phyloP scores from a whole-genome alignment of 2,888 invertebrate species.

The Suillia variegata region DNA sequence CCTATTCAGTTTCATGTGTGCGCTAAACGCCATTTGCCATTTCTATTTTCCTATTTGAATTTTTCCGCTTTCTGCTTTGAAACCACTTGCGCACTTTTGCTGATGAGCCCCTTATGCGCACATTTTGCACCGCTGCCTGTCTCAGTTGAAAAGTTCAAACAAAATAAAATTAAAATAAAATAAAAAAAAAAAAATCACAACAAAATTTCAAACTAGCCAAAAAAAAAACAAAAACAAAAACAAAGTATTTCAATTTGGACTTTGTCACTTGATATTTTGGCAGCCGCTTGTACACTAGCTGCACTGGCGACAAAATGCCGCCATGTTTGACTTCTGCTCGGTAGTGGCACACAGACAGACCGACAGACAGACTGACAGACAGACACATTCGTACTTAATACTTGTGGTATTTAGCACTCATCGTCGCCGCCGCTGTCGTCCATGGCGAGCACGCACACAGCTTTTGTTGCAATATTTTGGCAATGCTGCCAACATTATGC shows the following conservation, averaged over 20 bases:
- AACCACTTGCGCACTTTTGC: neutral
- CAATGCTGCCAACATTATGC: neutral
- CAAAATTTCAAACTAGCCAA: no score
- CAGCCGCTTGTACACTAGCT: neutral
- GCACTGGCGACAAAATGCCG: slow-evolving; percentile 6
- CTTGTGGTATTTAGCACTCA: slow-evolving; percentile 3
- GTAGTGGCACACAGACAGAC: neutral
- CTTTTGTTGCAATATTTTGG: neutral
- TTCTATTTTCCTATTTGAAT: no score
- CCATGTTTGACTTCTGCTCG: slow-evolving; percentile 1
- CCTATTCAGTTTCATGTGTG: neutral
- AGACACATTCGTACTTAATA: no score
- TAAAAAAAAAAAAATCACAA: no score
- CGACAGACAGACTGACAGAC: neutral
- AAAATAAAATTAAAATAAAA: neutral
- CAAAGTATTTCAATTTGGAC: slow-evolving; percentile 1
- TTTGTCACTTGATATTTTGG: slow-evolving; percentile 4
- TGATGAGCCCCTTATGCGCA: neutral
- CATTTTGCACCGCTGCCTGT: neutral
- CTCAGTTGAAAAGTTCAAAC: neutral
- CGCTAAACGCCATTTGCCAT: neutral
- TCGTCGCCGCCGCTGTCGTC: neutral
- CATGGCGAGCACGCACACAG: neutral
- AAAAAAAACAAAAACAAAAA: neutral
- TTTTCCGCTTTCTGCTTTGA: neutral